Conservation (phyloP, 2,888 invertebrate genomes). For the Alviniconcha strummeri region DNA sequence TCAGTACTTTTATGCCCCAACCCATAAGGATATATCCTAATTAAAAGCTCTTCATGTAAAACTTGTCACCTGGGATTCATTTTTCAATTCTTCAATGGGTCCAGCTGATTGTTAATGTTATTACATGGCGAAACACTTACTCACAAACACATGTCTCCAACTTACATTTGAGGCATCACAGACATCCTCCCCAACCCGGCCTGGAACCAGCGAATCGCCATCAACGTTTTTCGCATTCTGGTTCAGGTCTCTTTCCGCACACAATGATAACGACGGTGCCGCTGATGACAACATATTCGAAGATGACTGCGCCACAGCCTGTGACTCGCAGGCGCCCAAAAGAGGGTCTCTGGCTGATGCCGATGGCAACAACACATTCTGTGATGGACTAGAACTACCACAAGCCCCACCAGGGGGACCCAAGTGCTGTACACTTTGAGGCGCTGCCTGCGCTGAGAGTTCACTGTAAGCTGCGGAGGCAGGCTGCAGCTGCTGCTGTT, state of each 20-base stretch:
- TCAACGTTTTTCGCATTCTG: slow-evolving; percentile 26
- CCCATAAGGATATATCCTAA: too few relatives aligned
- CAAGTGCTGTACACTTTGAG: slow-evolving; percentile 4
- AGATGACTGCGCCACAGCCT: background rate
- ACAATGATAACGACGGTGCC: background rate
- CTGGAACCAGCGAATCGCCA: background rate
- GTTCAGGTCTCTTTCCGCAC: slow-evolving; percentile 27
- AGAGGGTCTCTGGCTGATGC: slow-evolving; percentile 16
- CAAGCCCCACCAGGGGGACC: background rate
- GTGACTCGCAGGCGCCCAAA: slow-evolving; percentile 14
- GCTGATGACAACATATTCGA: background rate
- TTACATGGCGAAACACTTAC: too few relatives aligned
- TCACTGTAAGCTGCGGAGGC: background rate
- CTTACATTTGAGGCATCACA: slow-evolving; percentile 21
- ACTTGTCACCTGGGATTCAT: too few relatives aligned
- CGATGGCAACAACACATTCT: background rate
- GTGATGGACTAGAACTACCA: slow-evolving; percentile 9
- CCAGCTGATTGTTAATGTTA: too few relatives aligned
- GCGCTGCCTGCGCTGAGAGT: background rate
- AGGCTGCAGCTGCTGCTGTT: slow-evolving; percentile 20
- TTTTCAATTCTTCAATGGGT: too few relatives aligned
- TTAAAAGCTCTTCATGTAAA: too few relatives aligned
- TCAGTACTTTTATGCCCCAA: too few relatives aligned
- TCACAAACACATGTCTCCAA: background rate
- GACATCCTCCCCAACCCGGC: slow-evolving; percentile 18